Base-by-base conservation (phyloP, 1,140 invertebrate genomes). In the Drepana arcuata region DNA sequence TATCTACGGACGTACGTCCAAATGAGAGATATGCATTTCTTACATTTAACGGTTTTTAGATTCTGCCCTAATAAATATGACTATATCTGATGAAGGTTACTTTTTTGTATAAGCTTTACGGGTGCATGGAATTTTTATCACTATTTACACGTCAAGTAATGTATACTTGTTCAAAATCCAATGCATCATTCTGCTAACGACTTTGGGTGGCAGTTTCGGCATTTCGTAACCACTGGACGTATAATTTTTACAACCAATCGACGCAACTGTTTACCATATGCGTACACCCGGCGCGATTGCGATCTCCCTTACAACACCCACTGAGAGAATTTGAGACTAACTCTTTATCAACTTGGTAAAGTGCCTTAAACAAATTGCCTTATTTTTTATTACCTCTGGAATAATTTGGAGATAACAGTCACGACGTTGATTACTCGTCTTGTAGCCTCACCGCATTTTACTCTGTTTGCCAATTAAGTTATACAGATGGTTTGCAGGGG, bases 401-500 rank as follows among this genome's bases (percentile, higher is more conserved):
- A 64, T 56, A 49, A 61, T 65, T 56, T 45, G 48, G 41, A 48
- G 49, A 53, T 58, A 65, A 68, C 59, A 63, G 48, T 47, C 51
- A 46, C 50, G 31, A 11, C 35, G 43, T 39, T 66, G 54, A 61
- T 60, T 64, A 50, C 51, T 64, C 52, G 40, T 46, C 45, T 42
- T 45, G 34, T 56, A 55, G 40, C 52, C 49, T 53, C 34, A 34
- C 30, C 38, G 21, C 24, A 28, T 33, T 35, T 30, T 36, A 32
- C 52, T 50, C 50, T 41, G 40, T 48, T 58, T 53, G 52, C 56
- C 69, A 74, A 71, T 71, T 63, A 67, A 69, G 57, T 57, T 41
- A 59, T 63, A 69, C 58, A 63, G 67, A 68, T 66, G 54, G 47
- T 53, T 21, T 35, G 29, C 24, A 24, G 41, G 52, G 61, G 36